Percentiles rank a stretch among this genome's conserved stretches.
phyloP scores from a whole-genome alignment of 2,888 invertebrate genomes.

The Apamea sordens region DNA sequence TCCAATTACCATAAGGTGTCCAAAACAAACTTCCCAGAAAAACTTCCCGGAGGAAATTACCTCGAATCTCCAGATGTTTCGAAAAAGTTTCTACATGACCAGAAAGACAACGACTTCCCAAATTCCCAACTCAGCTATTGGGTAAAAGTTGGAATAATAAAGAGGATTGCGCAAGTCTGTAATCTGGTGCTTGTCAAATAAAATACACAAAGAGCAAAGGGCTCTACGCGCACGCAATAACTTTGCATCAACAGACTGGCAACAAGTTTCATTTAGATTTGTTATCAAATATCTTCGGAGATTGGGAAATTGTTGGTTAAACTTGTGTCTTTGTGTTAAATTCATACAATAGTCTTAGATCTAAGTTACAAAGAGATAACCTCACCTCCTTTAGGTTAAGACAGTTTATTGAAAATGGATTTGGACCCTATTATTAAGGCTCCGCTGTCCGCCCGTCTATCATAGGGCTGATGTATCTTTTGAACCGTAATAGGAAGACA shows the following conservation, averaged over 20 bases:
- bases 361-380: background rate
- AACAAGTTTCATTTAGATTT: slow-evolving; percentile 48
- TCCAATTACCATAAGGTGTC: slow-evolving; percentile 27
- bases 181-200: slow-evolving; percentile 39
- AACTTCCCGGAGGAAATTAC: slow-evolving; percentile 18
- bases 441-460: too few relatives aligned
- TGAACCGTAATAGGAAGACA: too few relatives aligned
- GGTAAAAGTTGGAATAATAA: slow-evolving; percentile 23
- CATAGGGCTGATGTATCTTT: too few relatives aligned
- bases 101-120: slow-evolving; percentile 31
- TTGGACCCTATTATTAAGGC: too few relatives aligned
- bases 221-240: slow-evolving; percentile 30
- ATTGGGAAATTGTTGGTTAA: slow-evolving; percentile 26
- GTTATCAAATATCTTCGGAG: slow-evolving; percentile 27
- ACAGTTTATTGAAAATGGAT: background rate
- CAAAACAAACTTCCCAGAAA: slow-evolving; percentile 14
- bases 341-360: background rate
- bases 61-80: slow-evolving; percentile 15
- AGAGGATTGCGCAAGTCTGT: slow-evolving; percentile 23
- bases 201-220: slow-evolving; percentile 47
- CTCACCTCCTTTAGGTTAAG: background rate
- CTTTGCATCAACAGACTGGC: slow-evolving; percentile 30
- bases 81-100: slow-evolving; percentile 46
- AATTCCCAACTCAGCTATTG: slow-evolving; percentile 19
- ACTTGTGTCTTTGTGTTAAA: background rate